Evolutionary conservation across 2,797 vertebrate species (phyloP).

Genomic region (Lacerta viridis): DNA sequence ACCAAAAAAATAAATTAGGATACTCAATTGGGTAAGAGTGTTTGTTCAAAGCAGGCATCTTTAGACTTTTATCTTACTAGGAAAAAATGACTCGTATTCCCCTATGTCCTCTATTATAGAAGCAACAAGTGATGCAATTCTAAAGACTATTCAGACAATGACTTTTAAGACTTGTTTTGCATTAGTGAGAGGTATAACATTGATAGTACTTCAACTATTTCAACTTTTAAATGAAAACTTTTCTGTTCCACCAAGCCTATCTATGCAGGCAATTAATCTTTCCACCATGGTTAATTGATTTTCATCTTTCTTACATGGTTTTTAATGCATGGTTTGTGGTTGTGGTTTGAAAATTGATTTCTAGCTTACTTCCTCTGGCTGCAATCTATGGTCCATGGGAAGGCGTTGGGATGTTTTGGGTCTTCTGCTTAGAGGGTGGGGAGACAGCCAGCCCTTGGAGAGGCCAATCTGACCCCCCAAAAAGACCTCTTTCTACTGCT

Average conservation of each 20-base stretch:
- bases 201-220: rapidly evolving
- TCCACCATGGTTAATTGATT: too few species aligned
- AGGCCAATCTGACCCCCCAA: too few species aligned
- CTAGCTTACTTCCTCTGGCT: not conserved
- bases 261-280: too few species aligned
- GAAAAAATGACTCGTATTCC: not conserved
- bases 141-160: not conserved
- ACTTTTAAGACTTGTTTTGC: constrained; percentile 8
- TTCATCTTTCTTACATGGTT: too few species aligned
- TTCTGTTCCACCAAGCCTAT: not conserved
- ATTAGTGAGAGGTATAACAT: constrained; percentile 7
- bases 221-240: not conserved
- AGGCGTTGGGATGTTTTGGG: too few species aligned
- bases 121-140: constrained; percentile 23
- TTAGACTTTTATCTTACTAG: not conserved
- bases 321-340: too few species aligned
- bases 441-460: too few species aligned
- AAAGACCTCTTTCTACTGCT: too few species aligned
- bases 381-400: too few species aligned
- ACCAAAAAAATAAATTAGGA: constrained; percentile 7
- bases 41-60: constrained; percentile 27
- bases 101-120: constrained; percentile 27
- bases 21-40: constrained; percentile 15
- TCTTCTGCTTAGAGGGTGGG: too few species aligned
- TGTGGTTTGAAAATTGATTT: not conserved